Base-by-base conservation (phyloP, 1,140 invertebrate species). In the Drosophila tropicalis region DNA sequence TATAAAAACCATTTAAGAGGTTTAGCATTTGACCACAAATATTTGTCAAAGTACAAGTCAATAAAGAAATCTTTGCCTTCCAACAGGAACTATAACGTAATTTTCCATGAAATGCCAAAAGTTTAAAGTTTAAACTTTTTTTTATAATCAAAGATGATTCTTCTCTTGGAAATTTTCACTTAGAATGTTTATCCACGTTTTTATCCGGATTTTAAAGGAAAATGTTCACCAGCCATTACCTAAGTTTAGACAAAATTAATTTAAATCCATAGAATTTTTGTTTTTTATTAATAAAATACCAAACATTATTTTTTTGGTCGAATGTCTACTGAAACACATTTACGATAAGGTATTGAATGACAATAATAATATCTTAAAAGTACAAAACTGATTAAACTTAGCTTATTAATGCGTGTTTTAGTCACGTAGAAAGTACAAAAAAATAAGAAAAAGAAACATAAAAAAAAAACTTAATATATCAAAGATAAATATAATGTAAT, bases 221-320 rank as follows among this genome's bases (percentile, higher is more conserved):
- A 36, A 12, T 10, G 10, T 36, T 36, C 10, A 60, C 9, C 3
- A 60, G 15, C 5, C 17, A 13, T 19, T 3, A 36, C 0, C 6
- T 2, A 36, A 36, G 10, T 1, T 12, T 10, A 51, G 9, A 51
- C 2, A 22, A 51, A 51, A 0, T 9, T 1, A 12, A 22, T 12
- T 47, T 1, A 5, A 39, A 22, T 32, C 65, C n/a, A 34, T 47
- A 74, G 66, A 60, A 29, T 67, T 74, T 12, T 34, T 67, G 6
- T 29, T 0, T 36, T 36, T 36, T 60, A 32, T 15, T 60, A 40
- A 32, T 60, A 39, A 67, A 75, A 75, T 56, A 74, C 29, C 17
- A 75, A 32, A 32, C 7, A 22, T 17, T 22, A 44, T 39, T 6
- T 29, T 6, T 29, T 29, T 62, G 71, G 58, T 68, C 32, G 47